Evolutionary conservation across 1,140 invertebrate genomes (phyloP).

Genomic region (Capitella teleta): DNA sequence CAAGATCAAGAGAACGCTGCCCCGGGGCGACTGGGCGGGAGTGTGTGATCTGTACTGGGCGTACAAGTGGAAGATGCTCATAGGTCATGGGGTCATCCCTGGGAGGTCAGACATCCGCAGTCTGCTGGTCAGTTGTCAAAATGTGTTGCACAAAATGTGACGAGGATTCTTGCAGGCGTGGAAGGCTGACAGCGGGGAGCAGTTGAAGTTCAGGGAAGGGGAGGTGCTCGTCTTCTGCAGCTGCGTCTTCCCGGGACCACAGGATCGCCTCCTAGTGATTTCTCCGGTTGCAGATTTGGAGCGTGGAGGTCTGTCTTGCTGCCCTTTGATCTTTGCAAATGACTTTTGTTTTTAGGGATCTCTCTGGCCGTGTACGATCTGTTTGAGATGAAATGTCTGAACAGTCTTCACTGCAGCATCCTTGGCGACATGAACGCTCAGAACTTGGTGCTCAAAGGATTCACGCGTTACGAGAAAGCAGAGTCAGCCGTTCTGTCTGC

Average conservation of each 20-base stretch:
- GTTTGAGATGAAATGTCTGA: slow-evolving; percentile 7
- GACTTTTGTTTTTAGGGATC: slow-evolving; percentile 6
- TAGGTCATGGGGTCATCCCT: neutral
- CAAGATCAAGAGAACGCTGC: no score
- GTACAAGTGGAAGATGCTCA: neutral
- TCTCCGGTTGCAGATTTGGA: neutral
- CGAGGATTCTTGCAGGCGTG: neutral
- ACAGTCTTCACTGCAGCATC: slow-evolving; percentile 8
- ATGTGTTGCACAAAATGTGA: neutral
- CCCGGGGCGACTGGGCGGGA: no score
- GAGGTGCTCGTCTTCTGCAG: neutral
- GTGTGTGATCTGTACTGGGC: neutral
- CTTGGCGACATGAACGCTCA: slow-evolving; percentile 5
- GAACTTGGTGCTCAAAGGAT: slow-evolving; percentile 7
- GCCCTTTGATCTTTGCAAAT: neutral
- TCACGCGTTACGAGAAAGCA: neutral
- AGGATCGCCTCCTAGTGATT: slow-evolving; percentile 5
- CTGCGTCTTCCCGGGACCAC: neutral
- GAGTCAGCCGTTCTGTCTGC: neutral
- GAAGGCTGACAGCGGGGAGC: slow-evolving; percentile 1
- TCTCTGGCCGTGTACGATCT: slow-evolving; percentile 6
- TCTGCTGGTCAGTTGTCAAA: neutral
- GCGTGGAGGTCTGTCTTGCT: neutral
- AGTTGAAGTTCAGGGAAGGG: neutral
- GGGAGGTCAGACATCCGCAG: neutral